These are phyloP conservation scores for Uria lomvia DNA, from an alignment of 2,113 vertebrate species.

Conservation along the genomic window DNA sequence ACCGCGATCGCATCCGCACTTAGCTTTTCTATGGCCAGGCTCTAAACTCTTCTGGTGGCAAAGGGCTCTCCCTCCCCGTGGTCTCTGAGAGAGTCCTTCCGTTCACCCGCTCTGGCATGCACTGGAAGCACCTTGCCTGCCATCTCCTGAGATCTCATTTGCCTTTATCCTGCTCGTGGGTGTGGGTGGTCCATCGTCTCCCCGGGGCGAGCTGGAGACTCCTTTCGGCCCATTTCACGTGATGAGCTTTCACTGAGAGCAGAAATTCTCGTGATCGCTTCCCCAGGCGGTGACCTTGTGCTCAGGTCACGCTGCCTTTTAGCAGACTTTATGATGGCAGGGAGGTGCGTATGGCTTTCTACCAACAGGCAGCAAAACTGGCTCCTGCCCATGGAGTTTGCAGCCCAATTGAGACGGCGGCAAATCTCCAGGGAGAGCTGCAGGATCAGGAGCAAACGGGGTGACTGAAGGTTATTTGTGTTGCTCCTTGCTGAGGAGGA, in stretches of 20 bases:
- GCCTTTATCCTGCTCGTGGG: background rate
- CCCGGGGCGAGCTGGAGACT: background rate
- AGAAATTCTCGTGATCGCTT: background rate
- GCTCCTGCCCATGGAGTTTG: background rate
- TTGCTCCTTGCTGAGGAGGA: background rate
- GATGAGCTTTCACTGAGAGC: background rate
- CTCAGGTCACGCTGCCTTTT: background rate
- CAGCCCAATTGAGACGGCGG: background rate
- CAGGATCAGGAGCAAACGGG: background rate
- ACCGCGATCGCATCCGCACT: background rate
- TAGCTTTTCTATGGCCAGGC: background rate
- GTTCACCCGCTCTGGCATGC: background rate
- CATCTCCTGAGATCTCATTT: background rate
- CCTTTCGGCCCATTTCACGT: background rate
- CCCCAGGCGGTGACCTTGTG: background rate
- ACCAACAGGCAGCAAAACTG: background rate
- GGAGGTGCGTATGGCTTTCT: background rate
- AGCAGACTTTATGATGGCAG: background rate
- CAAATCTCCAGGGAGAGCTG: background rate
- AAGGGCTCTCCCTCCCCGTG: background rate
- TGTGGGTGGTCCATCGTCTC: background rate
- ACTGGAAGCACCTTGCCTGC: background rate
- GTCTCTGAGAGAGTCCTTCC: background rate
- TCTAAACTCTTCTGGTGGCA: background rate
- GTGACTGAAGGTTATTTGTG: background rate